Conservation (phyloP, 2,113 vertebrate genomes). For the Glaucidium brasilianum region DNA sequence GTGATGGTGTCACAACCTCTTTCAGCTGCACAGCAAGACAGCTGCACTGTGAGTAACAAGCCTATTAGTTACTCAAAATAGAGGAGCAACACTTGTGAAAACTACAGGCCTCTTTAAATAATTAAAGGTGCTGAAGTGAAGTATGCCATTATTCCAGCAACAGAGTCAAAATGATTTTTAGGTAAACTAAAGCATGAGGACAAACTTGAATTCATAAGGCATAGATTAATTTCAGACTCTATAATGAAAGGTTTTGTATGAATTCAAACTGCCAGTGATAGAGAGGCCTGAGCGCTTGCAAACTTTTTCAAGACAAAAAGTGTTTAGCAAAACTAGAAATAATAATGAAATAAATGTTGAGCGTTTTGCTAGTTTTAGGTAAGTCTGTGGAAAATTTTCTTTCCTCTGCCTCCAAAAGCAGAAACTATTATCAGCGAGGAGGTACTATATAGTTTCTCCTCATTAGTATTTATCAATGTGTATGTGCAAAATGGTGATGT, state of each 20-base stretch:
- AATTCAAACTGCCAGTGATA: slow-evolving; percentile 38
- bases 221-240: slow-evolving; percentile 45
- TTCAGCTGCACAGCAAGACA: neutral
- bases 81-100: slow-evolving; percentile 20
- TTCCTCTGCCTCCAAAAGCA: neutral
- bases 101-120: slow-evolving; percentile 43
- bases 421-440: neutral
- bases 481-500: neutral
- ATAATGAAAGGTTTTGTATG: slow-evolving; percentile 42
- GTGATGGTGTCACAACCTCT: neutral
- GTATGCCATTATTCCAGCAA: slow-evolving; percentile 43
- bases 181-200: slow-evolving; percentile 37
- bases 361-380: neutral
- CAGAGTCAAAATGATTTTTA: slow-evolving; percentile 39
- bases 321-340: neutral
- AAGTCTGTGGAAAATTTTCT: neutral
- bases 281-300: neutral
- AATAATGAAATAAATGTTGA: neutral
- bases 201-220: slow-evolving; percentile 41
- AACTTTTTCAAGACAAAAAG: neutral
- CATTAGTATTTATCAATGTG: neutral
- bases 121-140: slow-evolving; percentile 46
- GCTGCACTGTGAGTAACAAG: neutral
- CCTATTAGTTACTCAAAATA: neutral
- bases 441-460: neutral